Base-by-base conservation (phyloP, 1,140 invertebrate genomes). In the Ditylenchus dipsaci region DNA sequence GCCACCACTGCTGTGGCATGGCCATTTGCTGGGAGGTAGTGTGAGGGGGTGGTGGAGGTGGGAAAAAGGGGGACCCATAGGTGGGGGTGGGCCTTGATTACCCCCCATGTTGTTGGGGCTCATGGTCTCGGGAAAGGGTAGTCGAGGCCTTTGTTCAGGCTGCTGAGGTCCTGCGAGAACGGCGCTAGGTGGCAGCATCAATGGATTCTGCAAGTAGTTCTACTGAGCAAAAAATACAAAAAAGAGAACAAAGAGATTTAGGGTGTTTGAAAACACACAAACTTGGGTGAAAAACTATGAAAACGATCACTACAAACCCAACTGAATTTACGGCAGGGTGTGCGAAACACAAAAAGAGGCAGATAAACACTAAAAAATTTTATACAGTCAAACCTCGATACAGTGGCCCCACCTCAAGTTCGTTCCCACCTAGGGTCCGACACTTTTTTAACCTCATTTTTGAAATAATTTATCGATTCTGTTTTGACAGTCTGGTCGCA, bases 1-100 rank as follows among this genome's bases (percentile, higher is more conserved):
- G 60, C 60, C 60, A 62, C 60, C 27, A 29, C 38, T 67, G 65
- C 19, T 59, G 65, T 1, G 43, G 68, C 66, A 68, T 67, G 9
- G 26, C 33, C 29, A n/a, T 19, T 33, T 42, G 45, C 21, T 69
- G 43, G n/a, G 3, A 5, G n/a, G n/a, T 45, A 13, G 11, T n/a
- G 11, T 45, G 43, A 45, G n/a, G n/a, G n/a, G 33, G 33, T 5
- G 33, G 33, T 53, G n/a, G 49, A 17, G 49, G 49, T 7, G 49
- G 33, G 11, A 38, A 38, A 11, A 26, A 53, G 49, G 49, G 23
- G 1, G 11, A 45, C 43, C 43, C 43, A 45, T 45, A n/a, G 49
- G 49, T 5, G 49, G 49, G 8, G 23, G n/a, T 19, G 15, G 15
- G 8, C 3, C 3, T 26, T 7, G 3, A 7, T 15, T 15, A 19